Conservation (phyloP, 2,113 vertebrate genomes). For the Microtus montanus region DNA sequence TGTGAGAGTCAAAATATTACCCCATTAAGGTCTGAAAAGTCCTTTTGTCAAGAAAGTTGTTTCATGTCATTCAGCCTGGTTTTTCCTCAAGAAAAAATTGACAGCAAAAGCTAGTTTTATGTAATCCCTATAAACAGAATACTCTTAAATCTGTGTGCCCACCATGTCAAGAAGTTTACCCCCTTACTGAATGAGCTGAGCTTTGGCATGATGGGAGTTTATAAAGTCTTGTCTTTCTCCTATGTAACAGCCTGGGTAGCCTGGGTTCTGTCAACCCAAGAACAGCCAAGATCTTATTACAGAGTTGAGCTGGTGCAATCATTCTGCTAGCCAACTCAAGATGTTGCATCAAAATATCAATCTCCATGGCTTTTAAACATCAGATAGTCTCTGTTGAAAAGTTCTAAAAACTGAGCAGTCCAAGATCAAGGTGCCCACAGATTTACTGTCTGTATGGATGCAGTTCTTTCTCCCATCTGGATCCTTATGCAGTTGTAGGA, state of each 20-base stretch:
- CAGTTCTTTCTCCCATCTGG: not conserved
- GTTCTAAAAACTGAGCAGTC: not conserved
- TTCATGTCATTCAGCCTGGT: not conserved
- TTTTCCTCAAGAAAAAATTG: not conserved
- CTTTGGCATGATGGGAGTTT: not conserved
- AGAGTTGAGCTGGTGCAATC: not conserved
- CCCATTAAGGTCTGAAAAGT: constrained; percentile 13
- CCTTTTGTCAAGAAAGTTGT: not conserved
- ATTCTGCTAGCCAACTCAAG: not conserved
- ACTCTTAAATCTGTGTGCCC: not conserved
- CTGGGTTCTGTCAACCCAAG: not conserved
- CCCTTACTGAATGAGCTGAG: not conserved
- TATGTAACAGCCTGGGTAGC: not conserved
- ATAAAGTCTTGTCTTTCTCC: not conserved
- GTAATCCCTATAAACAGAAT: not conserved
- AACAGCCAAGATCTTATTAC: not conserved
- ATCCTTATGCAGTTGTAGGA: not conserved
- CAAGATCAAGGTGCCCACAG: not conserved
- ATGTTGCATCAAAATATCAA: not conserved
- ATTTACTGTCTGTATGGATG: not conserved
- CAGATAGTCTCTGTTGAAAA: not conserved
- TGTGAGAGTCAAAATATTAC: constrained; percentile 17
- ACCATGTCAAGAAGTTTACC: not conserved
- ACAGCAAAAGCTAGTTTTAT: not conserved
- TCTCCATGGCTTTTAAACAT: not conserved